Conservation (phyloP, 2,113 vertebrate genomes). For the Grallaria varia region DNA sequence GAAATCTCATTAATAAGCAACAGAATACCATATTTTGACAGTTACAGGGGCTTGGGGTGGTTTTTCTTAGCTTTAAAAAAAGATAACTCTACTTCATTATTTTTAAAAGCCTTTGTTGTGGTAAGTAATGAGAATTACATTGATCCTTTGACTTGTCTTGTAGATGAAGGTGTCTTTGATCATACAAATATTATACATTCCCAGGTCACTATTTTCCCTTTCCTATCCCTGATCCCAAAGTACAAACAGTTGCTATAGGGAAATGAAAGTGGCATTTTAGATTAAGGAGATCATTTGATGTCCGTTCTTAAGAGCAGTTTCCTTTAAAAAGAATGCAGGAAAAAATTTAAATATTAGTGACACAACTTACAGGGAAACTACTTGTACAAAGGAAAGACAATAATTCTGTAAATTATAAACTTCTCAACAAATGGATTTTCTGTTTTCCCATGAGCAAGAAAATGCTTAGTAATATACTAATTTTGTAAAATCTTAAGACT, state of each 20-base stretch:
- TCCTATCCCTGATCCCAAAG: not conserved
- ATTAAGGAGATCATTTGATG: not conserved
- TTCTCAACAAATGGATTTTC: not conserved
- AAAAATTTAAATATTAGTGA: not conserved
- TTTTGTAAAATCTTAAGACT: not conserved
- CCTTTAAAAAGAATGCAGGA: not conserved
- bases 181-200: not conserved
- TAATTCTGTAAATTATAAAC: not conserved
- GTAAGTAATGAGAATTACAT: not conserved
- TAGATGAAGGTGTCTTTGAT: constrained; percentile 33
- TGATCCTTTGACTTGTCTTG: not conserved
- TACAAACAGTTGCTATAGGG: not conserved
- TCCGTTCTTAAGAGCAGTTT: not conserved
- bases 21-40: not conserved
- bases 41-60: not conserved
- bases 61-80: not conserved
- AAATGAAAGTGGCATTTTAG: not conserved
- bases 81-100: not conserved
- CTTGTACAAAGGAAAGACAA: not conserved
- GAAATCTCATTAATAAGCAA: not conserved
- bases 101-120: constrained; percentile 6
- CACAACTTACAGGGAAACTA: not conserved
- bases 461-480: not conserved
- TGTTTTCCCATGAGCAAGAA: not conserved
- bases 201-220: not conserved